These are phyloP conservation scores for Drosophila pegasa DNA, from an alignment of 2,888 invertebrate species.

Conservation along the genomic window DNA sequence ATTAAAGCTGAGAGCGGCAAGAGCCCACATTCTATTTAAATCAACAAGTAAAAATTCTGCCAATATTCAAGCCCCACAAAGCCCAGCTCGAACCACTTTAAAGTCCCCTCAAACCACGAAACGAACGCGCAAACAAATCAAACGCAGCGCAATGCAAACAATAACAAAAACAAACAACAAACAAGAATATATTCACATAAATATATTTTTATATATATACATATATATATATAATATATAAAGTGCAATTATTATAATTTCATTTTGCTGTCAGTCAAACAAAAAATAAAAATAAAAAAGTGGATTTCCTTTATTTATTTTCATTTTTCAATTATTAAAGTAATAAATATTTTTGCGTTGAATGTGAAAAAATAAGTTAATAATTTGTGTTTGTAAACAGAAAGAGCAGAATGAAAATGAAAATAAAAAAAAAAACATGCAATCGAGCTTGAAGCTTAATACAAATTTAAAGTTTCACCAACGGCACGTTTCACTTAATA, in stretches of 20 bases:
- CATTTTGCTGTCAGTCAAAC: constrained; percentile 57
- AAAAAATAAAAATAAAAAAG: constrained; percentile 40
- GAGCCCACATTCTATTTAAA: constrained; percentile 11
- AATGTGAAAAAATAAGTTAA: constrained; percentile 32
- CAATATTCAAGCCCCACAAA: not conserved
- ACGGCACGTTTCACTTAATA: constrained; percentile 21
- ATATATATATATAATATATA: constrained; percentile 33
- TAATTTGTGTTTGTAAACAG: constrained; percentile 19
- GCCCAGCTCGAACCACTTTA: constrained; percentile 2
- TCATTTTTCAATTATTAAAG: constrained; percentile 28
- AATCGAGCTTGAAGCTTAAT: constrained; percentile 11
- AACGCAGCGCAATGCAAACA: constrained; percentile 57
- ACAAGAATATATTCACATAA: constrained; percentile 12
- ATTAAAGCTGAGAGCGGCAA: constrained; percentile 51
- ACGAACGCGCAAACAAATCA: constrained; percentile 64
- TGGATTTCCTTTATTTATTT: constrained; percentile 44
- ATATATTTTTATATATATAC: constrained; percentile 20
- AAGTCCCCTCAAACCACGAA: constrained; percentile 16
- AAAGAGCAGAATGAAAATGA: constrained; percentile 1
- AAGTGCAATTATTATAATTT: constrained; percentile 72
- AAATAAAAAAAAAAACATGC: constrained; percentile 8
- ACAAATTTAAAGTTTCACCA: constrained; percentile 15
- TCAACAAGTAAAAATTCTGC: constrained; percentile 12
- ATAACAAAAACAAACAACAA: constrained; percentile 40
- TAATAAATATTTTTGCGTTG: constrained; percentile 22